These are phyloP conservation scores for Lamellibrachia luymesi DNA, from an alignment of 1,140 invertebrate genomes.

Conservation along the genomic window DNA sequence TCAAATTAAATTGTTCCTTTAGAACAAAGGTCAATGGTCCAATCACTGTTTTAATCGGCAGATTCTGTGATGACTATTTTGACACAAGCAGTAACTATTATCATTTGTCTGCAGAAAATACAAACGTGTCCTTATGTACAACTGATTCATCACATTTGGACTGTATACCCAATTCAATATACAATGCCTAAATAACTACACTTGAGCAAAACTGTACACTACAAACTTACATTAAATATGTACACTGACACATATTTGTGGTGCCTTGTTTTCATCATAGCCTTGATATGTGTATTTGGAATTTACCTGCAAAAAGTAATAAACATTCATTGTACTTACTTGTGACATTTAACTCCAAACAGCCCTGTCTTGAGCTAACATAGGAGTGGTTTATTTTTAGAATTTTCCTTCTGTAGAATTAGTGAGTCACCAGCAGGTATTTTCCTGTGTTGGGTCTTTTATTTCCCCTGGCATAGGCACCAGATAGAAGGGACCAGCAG, in stretches of 20 bases:
- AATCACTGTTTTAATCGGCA: not conserved
- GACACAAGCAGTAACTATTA: not conserved
- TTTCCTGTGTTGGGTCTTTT: too few species aligned
- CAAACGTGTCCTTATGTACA: not conserved
- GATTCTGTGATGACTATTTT: not conserved
- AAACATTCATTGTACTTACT: constrained; percentile 19
- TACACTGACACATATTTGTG: not conserved
- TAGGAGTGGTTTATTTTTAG: too few species aligned
- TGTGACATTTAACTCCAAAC: too few species aligned
- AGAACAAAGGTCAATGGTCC: not conserved
- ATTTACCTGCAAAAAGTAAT: constrained; percentile 48
- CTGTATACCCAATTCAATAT: not conserved
- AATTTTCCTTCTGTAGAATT: too few species aligned
- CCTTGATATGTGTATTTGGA: constrained; percentile 69
- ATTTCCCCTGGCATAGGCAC: too few species aligned
- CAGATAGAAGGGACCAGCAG: too few species aligned
- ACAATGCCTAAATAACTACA: not conserved
- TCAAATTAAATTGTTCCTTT: not conserved
- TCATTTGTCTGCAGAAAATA: not conserved
- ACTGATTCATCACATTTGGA: not conserved
- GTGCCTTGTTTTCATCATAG: constrained; percentile 34
- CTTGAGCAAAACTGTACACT: not conserved
- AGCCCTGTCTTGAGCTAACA: too few species aligned
- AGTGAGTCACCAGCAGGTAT: too few species aligned
- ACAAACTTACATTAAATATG: not conserved